Conservation (phyloP, 2,797 vertebrate genomes). For the Distichodus sexfasciatus region DNA sequence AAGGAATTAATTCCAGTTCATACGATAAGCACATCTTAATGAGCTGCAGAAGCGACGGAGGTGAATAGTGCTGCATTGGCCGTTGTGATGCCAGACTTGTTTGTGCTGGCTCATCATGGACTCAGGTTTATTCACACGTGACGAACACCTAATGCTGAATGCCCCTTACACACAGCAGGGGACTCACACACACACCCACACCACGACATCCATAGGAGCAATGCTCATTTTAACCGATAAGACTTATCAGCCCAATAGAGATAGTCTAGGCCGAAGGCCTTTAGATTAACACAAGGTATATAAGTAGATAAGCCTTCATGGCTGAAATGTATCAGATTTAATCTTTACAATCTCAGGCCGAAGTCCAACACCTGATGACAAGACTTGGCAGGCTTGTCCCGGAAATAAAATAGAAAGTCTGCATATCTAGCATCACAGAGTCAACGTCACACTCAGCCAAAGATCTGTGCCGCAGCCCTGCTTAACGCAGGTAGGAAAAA, state of each 20-base stretch:
- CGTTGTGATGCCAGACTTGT: conserved; percentile 29
- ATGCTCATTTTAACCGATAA: conserved; percentile 4
- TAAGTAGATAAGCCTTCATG: conserved; percentile 21
- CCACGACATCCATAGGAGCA: conserved; percentile 1
- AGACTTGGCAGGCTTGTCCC: conserved; percentile 3
- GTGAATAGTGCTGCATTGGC: conserved; percentile 27
- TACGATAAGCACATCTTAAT: conserved; percentile 38
- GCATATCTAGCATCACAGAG: too few species aligned
- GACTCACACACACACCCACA: conserved; percentile 1
- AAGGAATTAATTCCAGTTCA: conserved; percentile 32
- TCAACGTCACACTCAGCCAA: too few species aligned
- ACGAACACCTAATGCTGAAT: conserved; percentile 3
- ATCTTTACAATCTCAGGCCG: conserved; percentile 12
- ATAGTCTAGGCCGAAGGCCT: background rate
- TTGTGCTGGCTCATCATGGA: conserved; percentile 37
- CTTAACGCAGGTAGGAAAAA: too few species aligned
- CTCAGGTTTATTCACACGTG: conserved; percentile 6
- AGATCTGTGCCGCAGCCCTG: too few species aligned
- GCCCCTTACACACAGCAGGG: background rate
- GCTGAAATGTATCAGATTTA: conserved; percentile 24
- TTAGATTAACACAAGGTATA: conserved; percentile 29
- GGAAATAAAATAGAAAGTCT: conserved; percentile 14
- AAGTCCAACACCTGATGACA: conserved; percentile 2
- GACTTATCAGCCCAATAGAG: too few species aligned
- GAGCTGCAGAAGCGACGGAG: conserved; percentile 21